Base-by-base conservation (phyloP, 2,797 vertebrate species). In the Cottoperca gobio region DNA sequence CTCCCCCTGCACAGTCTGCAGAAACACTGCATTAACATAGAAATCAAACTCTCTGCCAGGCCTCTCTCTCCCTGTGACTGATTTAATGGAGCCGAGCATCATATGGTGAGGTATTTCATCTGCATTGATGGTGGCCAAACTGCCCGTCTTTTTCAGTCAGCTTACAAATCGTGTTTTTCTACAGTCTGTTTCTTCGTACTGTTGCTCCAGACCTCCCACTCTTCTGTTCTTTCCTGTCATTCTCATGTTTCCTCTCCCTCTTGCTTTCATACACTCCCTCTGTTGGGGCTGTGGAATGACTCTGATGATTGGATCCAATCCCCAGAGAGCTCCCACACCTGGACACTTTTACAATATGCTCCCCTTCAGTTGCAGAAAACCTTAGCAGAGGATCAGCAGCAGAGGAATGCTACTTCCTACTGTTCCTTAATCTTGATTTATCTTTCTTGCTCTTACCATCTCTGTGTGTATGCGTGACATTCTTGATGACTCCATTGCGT, bases 401-500 rank as follows among this genome's bases (percentile, higher is more conserved):
- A 23, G 50, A 77, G 67, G 69, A 86, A 83, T 76, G 67, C 71
- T 63, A 21, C 62, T 65, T 79, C 75, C 65, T 52, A 62, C 78
- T 55, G 68, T 55, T 84, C 60, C 35, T 79, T 79, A 67, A 81
- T 76, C 72, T 78, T 40, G 73, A 75, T 78, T 70, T 74, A 69
- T 86, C 50, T 57, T 11, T 58, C 64, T 70, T 8, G 14, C 33
- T 67, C 49, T 53, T 21, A 26, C 45, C 28, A 2, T 67, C 45
- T 73, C 46, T 59, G 28, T 58, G 66, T 78, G 71, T 52, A 62
- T 46, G 70, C 66, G 66, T 28, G 76, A 68, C 81, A 78, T 69
- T 81, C 70, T 62, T 82, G 84, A 89, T 78, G 78, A 77, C 89
- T 89, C 54, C 78, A 78, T 90, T 81, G 80, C 78, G 60, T 50